Evolutionary conservation across 2,888 invertebrate genomes (phyloP).

Genomic region (Malthinus flaveolus): DNA sequence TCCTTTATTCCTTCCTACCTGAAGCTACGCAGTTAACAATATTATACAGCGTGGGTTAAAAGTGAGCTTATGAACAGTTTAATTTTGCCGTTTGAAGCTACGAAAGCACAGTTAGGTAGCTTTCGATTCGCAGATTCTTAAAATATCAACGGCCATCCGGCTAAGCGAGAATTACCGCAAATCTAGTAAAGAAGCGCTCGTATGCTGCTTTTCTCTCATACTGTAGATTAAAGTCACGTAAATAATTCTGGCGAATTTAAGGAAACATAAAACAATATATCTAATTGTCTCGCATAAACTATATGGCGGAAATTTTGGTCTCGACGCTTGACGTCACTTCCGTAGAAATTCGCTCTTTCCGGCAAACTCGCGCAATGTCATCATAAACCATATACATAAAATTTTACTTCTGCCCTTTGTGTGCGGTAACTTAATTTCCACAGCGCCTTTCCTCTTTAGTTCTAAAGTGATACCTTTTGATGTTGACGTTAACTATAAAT

Average conservation of each 20-base stretch:
- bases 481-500: conserved; percentile 17
- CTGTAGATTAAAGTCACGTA: neutral
- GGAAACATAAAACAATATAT: conserved; percentile 13
- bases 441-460: neutral
- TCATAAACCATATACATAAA: conserved; percentile 11
- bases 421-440: conserved; percentile 20
- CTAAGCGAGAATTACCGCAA: too few relatives aligned
- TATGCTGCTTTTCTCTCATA: too few relatives aligned
- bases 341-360: conserved; percentile 22
- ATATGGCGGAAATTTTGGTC: conserved; percentile 24
- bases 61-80: too few relatives aligned
- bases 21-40: too few relatives aligned
- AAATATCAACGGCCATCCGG: too few relatives aligned
- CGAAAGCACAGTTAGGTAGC: too few relatives aligned
- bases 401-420: conserved; percentile 22
- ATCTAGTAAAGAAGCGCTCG: too few relatives aligned
- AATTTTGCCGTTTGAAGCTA: too few relatives aligned
- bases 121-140: too few relatives aligned
- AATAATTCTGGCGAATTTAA: conserved; percentile 1
- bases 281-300: conserved; percentile 19
- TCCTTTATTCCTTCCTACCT: too few relatives aligned
- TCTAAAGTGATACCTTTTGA: conserved; percentile 16
- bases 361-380: conserved; percentile 15
- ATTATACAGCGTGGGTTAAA: too few relatives aligned
- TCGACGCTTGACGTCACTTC: conserved; percentile 30